Percentiles rank a stretch among this genome's conserved stretches.
Evolutionary conservation across 2,888 invertebrate species (phyloP).

Genomic region (Apomyelois bistriatella): DNA sequence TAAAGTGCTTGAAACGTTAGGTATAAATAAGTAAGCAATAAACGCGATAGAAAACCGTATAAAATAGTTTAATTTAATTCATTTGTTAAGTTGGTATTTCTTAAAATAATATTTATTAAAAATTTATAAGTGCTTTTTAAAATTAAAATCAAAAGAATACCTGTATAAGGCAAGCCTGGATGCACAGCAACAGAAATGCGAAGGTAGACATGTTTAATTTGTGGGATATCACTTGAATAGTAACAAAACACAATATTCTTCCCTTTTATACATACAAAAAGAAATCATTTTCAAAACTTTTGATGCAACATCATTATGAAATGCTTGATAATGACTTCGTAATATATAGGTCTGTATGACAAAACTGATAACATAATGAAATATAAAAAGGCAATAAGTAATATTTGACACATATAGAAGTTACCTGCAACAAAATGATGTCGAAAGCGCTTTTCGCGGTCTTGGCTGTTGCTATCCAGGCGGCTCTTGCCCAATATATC

Average conservation of each 20-base stretch:
- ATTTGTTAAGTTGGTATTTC: too few species aligned
- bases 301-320: neutral
- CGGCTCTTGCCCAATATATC: neutral
- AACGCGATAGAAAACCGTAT: too few species aligned
- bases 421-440: slow-evolving; percentile 5
- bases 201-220: slow-evolving; percentile 27
- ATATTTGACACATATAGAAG: neutral
- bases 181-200: slow-evolving; percentile 26
- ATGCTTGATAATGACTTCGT: neutral
- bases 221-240: too few species aligned
- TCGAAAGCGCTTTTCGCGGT: slow-evolving; percentile 6
- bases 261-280: neutral
- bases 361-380: neutral
- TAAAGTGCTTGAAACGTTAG: too few species aligned
- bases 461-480: slow-evolving; percentile 13
- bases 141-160: slow-evolving; percentile 16
- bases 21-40: too few species aligned
- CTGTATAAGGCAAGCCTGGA: slow-evolving; percentile 35
- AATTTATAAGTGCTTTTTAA: too few species aligned
- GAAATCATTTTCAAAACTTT: neutral
- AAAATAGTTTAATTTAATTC: too few species aligned
- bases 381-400: neutral
- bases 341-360: neutral
- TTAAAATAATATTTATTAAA: too few species aligned
- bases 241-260: neutral